Conservation (phyloP, 2,113 vertebrate species). For the Paramormyrops kingsleyae region DNA sequence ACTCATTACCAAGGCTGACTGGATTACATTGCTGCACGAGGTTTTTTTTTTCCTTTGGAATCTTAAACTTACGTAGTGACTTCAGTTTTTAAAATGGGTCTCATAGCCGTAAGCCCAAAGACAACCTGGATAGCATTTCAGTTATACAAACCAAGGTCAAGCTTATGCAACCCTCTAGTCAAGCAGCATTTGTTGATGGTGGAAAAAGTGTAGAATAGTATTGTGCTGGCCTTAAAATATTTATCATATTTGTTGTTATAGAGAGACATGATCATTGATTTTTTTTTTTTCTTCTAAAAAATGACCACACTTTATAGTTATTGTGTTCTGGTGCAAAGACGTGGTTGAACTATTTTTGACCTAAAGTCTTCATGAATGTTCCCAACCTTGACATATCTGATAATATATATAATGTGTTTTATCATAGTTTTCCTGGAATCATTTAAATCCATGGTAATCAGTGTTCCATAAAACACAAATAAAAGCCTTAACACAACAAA, state of each 20-base stretch:
- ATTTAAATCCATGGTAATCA: background rate
- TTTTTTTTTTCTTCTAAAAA: background rate
- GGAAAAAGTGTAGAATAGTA: slow-evolving; percentile 30
- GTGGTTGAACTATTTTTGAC: background rate
- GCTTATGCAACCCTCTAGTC: slow-evolving; percentile 15
- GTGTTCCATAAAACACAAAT: background rate
- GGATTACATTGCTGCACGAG: background rate
- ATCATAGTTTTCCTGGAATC: background rate
- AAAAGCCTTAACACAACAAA: background rate
- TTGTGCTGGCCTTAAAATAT: background rate
- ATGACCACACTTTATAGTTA: background rate
- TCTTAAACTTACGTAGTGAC: background rate
- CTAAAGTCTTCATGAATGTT: background rate
- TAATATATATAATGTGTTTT: background rate
- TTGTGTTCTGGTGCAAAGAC: background rate
- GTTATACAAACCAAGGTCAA: slow-evolving; percentile 41
- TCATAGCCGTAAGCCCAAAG: slow-evolving; percentile 30
- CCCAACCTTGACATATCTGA: background rate
- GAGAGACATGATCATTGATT: background rate
- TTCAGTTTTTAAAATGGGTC: background rate
- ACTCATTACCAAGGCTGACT: background rate
- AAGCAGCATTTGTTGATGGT: slow-evolving; percentile 48
- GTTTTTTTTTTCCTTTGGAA: background rate
- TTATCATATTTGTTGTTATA: background rate
- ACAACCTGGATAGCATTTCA: slow-evolving; percentile 61